Base-by-base conservation (phyloP, 2,888 invertebrate genomes). In the Gymnosoma rotundatum region DNA sequence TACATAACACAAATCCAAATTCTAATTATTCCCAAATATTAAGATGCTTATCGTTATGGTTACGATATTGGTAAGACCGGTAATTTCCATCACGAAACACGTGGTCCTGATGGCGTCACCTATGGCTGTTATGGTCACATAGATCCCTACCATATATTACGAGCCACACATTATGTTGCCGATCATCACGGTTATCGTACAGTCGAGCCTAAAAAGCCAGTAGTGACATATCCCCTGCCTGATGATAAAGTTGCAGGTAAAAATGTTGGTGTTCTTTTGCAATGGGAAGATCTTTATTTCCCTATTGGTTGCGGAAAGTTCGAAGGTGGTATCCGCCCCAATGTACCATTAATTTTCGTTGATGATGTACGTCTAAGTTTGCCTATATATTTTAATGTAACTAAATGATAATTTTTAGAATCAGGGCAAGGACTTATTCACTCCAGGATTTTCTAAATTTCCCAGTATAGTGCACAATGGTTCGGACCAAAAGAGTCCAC, bases 51-150 rank as follows among this genome's bases (percentile, higher is more conserved):
- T 90, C 95, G 95, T 89, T 96, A 95, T 90, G 96, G 96, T 82
- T 96, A 96, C 90, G 95, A 96, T 90, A 94, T 96, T 73, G 95
- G 94, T 76, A 95, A 95, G 4, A 94, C 94, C 88, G 95, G 95
- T 54, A 96, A 96, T 92, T 96, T 96, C 90, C 96, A 96, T 90
- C 96, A 96, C 89, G 96, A 96, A 92, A 95, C 94, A 81, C 94
- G 95, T 78, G 96, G 95, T 6, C 95, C 95, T 0, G 96, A 96
- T 88, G 95, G 95, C 21, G 95, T 96, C 20, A 96, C 96, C 0
- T 96, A 96, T 88, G 96, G 96, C 86, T 96, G 96, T 90, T 96
- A 96, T 88, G 96, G 96, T 38, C 95, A 95, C 91, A 94, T 96
- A 54, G 95, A 96, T 90, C 94, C 95, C 0, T 94, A 94, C 64